Percentiles rank a stretch among this genome's conserved stretches.
phyloP scores from a whole-genome alignment of 1,140 invertebrate genomes.

The Hesperophylax magnus region DNA sequence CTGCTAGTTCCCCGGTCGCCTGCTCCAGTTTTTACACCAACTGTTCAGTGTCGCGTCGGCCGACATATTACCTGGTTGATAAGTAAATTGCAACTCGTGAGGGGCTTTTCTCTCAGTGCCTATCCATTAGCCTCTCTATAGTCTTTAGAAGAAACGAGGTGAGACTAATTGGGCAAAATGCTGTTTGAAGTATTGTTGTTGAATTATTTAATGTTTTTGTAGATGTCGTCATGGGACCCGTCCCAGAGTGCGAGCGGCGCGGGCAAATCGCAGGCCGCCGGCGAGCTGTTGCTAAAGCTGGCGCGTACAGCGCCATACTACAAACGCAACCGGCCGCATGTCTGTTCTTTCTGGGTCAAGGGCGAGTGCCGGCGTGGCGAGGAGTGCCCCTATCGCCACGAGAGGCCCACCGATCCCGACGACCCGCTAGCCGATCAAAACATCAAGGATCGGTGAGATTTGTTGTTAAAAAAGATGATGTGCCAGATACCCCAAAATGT shows the following conservation, averaged over 20 bases:
- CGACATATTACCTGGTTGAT: too few relatives aligned
- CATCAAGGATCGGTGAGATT: slow-evolving; percentile 88
- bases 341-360: slow-evolving; percentile 99
- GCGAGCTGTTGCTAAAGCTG: slow-evolving; percentile 93
- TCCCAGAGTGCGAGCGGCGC: slow-evolving; percentile 76
- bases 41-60: too few relatives aligned
- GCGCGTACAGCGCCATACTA: slow-evolving; percentile 99
- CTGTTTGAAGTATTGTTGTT: too few relatives aligned
- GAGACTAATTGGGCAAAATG: too few relatives aligned
- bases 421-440: slow-evolving; percentile 99
- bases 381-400: slow-evolving; percentile 99
- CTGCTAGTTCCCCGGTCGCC: too few relatives aligned
- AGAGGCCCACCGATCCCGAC: slow-evolving; percentile 99
- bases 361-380: slow-evolving; percentile 99
- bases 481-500: too few relatives aligned
- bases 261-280: slow-evolving; percentile 83
- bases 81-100: too few relatives aligned
- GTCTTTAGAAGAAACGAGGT: too few relatives aligned
- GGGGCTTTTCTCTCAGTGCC: too few relatives aligned
- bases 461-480: not conserved
- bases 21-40: too few relatives aligned
- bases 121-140: too few relatives aligned
- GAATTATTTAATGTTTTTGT: not conserved
- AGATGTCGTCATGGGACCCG: slow-evolving; percentile 73
- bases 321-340: slow-evolving; percentile 98